These are phyloP conservation scores for Troides oblongomaculatus DNA, from an alignment of 2,888 invertebrate genomes.

Conservation along the genomic window DNA sequence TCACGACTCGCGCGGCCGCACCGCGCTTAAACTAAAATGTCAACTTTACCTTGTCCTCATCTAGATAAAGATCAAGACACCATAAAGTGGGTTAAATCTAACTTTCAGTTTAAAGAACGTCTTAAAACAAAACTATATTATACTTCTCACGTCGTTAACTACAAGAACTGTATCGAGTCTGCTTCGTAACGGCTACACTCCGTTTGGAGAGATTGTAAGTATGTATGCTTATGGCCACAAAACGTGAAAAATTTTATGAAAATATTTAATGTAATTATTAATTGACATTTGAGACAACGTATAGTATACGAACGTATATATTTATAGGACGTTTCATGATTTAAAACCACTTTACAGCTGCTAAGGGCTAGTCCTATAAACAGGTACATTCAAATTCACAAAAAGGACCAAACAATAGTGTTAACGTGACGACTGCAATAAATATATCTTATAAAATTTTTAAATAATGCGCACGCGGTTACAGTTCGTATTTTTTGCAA, in stretches of 20 bases:
- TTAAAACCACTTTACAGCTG: not conserved
- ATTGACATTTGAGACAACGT: conserved; percentile 39
- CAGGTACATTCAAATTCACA: conserved; percentile 18
- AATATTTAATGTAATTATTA: conserved; percentile 48
- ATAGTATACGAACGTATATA: conserved; percentile 20
- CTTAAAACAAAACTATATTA: conserved; percentile 71
- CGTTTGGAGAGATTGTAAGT: conserved; percentile 37
- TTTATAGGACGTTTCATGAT: conserved; percentile 16
- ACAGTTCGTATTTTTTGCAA: conserved; percentile 60
- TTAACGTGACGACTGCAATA: conserved; percentile 54
- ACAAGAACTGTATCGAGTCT: conserved; percentile 45
- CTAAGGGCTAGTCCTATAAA: conserved; percentile 9
- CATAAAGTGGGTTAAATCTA: conserved; percentile 37
- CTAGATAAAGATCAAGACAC: conserved; percentile 38
- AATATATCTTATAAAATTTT: conserved; percentile 65
- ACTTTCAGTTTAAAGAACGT: conserved; percentile 37
- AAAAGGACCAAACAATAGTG: conserved; percentile 46
- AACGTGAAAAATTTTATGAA: conserved; percentile 45
- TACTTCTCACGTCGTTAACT: conserved; percentile 63
- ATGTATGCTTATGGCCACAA: conserved; percentile 33
- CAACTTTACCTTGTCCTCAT: conserved; percentile 40
- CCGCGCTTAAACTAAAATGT: conserved; percentile 26
- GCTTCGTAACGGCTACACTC: conserved; percentile 44
- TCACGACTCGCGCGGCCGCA: conserved; percentile 11
- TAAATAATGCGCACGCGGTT: conserved; percentile 51